A percentile compares a stretch with the other conserved stretches of the same genome.
These are phyloP conservation scores for Neuroscelio doddi DNA, from an alignment of 2,888 invertebrate genomes.

Conservation along the genomic window DNA sequence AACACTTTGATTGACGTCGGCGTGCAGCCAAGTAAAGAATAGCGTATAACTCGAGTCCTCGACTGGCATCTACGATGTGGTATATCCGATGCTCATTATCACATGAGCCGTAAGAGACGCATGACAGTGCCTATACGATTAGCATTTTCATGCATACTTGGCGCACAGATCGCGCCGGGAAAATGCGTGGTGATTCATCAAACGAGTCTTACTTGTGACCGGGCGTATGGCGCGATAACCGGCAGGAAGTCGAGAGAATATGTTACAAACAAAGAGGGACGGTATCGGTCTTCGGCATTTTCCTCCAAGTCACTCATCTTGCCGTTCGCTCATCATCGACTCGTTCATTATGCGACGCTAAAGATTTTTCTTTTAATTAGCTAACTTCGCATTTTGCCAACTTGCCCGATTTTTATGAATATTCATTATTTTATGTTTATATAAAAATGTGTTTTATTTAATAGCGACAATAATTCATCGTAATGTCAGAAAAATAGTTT, in stretches of 20 bases:
- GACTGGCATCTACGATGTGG: conserved; percentile 2
- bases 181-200: conserved; percentile 6
- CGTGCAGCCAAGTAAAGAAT: not conserved
- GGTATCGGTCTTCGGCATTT: too few relatives aligned
- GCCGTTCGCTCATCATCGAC: too few relatives aligned
- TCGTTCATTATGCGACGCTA: too few relatives aligned
- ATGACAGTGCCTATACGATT: not conserved
- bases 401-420: too few relatives aligned
- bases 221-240: not conserved
- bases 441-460: too few relatives aligned
- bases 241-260: too few relatives aligned
- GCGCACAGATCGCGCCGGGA: conserved; percentile 1
- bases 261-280: not conserved
- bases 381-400: too few relatives aligned
- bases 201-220: not conserved
- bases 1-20: not conserved
- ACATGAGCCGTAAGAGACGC: conserved; percentile 5
- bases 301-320: too few relatives aligned
- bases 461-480: too few relatives aligned
- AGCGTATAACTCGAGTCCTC: not conserved
- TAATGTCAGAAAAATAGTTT: too few relatives aligned
- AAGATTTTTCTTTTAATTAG: too few relatives aligned
- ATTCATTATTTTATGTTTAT: too few relatives aligned
- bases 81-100: conserved; percentile 1
- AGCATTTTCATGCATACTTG: conserved; percentile 8